phyloP scores from a whole-genome alignment of 2,113 vertebrate genomes.

The Acanthisitta chloris region DNA sequence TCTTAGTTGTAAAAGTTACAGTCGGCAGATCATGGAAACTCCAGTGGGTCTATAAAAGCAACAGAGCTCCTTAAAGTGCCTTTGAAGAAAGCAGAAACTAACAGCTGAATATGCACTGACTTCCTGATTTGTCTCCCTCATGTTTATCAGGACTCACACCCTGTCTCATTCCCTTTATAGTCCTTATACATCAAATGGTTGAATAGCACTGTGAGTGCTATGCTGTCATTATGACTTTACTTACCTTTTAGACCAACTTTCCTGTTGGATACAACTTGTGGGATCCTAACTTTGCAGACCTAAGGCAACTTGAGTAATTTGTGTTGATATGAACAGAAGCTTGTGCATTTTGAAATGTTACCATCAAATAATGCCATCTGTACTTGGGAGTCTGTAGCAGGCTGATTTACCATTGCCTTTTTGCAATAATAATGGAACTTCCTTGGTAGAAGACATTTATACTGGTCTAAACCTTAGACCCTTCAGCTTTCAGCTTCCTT shows the following conservation, averaged over 20 bases:
- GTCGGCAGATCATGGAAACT: background rate
- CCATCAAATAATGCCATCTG: background rate
- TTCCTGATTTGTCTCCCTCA: background rate
- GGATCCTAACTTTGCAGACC: background rate
- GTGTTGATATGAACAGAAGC: background rate
- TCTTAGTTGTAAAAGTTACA: background rate
- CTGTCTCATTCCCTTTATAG: background rate
- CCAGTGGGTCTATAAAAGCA: background rate
- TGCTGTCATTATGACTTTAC: background rate
- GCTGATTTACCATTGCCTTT: background rate
- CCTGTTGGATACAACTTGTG: background rate
- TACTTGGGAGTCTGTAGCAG: background rate
- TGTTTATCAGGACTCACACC: constrained; percentile 4
- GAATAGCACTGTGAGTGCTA: background rate
- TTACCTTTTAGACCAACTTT: background rate
- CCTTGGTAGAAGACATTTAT: background rate
- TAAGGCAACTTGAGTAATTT: background rate
- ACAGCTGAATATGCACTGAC: background rate
- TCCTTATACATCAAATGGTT: constrained; percentile 2
- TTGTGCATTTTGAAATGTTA: background rate
- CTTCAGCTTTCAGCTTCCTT: background rate
- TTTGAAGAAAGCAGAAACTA: constrained; percentile 34
- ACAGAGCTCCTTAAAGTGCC: background rate
- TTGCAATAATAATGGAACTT: background rate
- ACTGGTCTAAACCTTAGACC: background rate